These are phyloP conservation scores for Mus spicilegus DNA, from an alignment of 2,113 vertebrate species.

Conservation along the genomic window DNA sequence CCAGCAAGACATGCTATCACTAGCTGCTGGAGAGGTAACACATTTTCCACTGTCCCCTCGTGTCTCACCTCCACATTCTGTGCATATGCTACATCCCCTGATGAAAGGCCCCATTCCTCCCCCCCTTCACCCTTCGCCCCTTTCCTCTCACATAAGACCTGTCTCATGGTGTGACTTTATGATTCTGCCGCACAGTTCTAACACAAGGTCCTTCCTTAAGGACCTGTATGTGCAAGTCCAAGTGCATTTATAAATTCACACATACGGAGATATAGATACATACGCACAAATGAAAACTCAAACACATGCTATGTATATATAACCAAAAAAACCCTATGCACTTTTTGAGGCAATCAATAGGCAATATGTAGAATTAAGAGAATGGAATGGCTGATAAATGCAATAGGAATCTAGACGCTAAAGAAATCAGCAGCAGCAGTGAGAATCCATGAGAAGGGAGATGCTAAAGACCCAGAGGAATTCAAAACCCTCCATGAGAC, in stretches of 20 bases:
- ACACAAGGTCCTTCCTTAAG: neutral
- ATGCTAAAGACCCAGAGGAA: neutral
- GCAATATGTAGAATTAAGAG: neutral
- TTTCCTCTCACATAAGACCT: no score
- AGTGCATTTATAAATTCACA: neutral
- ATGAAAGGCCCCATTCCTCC: no score
- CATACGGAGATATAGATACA: fast-evolving
- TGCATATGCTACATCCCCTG: no score
- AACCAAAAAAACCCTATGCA: neutral
- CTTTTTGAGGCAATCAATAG: neutral
- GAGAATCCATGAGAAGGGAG: neutral
- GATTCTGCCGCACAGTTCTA: no score
- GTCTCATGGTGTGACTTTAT: no score
- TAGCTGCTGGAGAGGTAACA: no score
- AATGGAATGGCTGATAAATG: neutral
- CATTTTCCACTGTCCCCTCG: no score
- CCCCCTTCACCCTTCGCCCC: no score
- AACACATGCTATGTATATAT: neutral
- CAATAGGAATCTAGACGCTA: neutral
- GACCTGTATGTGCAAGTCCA: neutral
- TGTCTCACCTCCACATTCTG: no score
- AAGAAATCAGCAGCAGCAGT: neutral
- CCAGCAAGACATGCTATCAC: no score
- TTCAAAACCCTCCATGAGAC: neutral
- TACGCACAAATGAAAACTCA: neutral